Conservation (phyloP, 2,113 vertebrate species). For the Microcebus tavaratra region DNA sequence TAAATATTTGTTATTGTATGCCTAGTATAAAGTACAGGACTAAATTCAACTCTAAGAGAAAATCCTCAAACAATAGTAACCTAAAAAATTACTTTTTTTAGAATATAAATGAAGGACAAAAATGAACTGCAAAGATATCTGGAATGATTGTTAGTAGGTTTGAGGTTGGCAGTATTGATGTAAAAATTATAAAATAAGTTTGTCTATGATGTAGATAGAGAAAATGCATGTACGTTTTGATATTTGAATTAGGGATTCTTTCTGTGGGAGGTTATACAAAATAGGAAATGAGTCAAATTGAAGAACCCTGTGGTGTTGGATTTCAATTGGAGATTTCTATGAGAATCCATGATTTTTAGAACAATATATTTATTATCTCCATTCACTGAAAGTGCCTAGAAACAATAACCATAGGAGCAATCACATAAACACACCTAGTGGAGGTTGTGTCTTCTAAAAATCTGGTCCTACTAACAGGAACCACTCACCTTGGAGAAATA, state of each 20-base stretch:
- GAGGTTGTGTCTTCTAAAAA: not conserved
- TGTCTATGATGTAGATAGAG: not conserved
- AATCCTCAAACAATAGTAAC: not conserved
- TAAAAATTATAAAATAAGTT: not conserved
- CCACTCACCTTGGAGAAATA: not conserved
- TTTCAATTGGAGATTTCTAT: not conserved
- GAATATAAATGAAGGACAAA: not conserved
- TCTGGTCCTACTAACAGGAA: not conserved
- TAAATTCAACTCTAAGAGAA: not conserved
- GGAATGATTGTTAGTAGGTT: not conserved
- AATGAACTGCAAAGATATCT: not conserved
- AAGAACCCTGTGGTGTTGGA: not conserved
- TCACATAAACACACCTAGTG: not conserved
- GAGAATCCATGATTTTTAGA: not conserved
- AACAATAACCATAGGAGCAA: not conserved
- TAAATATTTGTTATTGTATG: not conserved
- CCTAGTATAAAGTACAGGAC: not conserved
- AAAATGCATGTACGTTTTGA: not conserved
- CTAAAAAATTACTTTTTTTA: not conserved
- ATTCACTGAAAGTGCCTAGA: not conserved
- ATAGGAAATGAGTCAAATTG: not conserved
- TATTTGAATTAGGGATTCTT: not conserved
- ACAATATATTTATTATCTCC: not conserved
- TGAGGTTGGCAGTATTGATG: not conserved
- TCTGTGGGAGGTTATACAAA: not conserved